Evolutionary conservation across 2,113 vertebrate species (phyloP).

Genomic region (Trachemys scripta): DNA sequence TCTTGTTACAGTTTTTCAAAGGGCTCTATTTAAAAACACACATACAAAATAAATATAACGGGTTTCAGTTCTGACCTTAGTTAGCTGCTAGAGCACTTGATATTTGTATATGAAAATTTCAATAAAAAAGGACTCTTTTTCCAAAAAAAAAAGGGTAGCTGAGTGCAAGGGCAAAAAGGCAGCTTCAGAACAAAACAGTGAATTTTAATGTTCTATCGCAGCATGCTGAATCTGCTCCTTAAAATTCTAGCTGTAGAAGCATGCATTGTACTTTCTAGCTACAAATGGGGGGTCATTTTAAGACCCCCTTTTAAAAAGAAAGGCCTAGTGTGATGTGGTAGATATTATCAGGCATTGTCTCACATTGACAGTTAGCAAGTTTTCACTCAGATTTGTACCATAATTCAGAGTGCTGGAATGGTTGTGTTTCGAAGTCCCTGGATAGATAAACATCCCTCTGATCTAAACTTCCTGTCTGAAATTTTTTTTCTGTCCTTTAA

Average conservation of each 20-base stretch:
- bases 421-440: constrained; percentile 59
- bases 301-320: constrained; percentile 49
- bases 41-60: neutral
- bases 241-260: neutral
- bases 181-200: neutral
- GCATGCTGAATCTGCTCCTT: constrained; percentile 17
- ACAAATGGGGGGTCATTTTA: constrained; percentile 47
- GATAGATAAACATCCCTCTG: constrained; percentile 49
- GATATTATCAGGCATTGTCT: constrained; percentile 43
- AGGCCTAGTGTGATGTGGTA: constrained; percentile 38
- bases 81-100: constrained; percentile 13
- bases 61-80: constrained; percentile 43
- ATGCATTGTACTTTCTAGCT: neutral
- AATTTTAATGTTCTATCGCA: neutral
- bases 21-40: neutral
- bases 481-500: constrained; percentile 15
- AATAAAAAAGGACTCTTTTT: neutral
- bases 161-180: constrained; percentile 25
- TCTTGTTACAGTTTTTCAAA: neutral
- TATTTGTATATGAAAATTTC: constrained; percentile 9
- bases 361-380: constrained; percentile 67
- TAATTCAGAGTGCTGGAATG: constrained; percentile 59
- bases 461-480: constrained; percentile 48
- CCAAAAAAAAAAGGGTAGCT: neutral
- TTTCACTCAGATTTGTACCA: constrained; percentile 55